A percentile compares a stretch with the other conserved stretches of the same genome.
phyloP scores from a whole-genome alignment of 2,888 invertebrate genomes.

The Metacarcinus magister region DNA sequence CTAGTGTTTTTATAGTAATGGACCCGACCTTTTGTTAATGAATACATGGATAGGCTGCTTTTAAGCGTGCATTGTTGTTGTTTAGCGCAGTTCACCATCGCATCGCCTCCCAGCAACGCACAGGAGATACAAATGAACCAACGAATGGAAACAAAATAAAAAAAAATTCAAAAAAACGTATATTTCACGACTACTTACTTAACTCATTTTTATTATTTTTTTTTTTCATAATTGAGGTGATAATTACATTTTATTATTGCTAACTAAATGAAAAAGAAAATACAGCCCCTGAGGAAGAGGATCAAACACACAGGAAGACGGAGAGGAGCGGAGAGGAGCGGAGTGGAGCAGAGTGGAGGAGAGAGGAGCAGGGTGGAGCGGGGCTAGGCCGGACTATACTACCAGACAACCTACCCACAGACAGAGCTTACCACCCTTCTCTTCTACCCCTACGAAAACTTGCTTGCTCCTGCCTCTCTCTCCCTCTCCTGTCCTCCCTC shows the following conservation, averaged over 20 bases:
- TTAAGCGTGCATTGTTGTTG: conserved; percentile 17
- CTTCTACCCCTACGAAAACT: conserved; percentile 5
- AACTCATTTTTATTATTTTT: no score
- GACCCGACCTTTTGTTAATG: conserved; percentile 30
- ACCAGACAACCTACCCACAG: not conserved
- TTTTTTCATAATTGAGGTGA: no score
- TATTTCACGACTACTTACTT: no score
- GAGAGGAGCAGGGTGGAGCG: not conserved
- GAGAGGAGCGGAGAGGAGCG: not conserved
- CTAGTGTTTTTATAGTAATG: not conserved
- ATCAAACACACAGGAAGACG: not conserved
- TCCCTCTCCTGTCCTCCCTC: conserved; percentile 29
- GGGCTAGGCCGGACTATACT: no score
- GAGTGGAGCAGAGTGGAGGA: not conserved
- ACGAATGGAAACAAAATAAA: no score
- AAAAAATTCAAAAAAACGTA: no score
- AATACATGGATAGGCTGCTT: conserved; percentile 42
- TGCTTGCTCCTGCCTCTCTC: not conserved
- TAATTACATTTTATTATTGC: no score
- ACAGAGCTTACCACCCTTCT: not conserved
- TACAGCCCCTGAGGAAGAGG: not conserved
- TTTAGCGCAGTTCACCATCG: not conserved
- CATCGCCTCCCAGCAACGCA: not conserved
- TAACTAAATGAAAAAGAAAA: not conserved
- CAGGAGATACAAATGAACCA: not conserved